Conservation (phyloP, 2,797 vertebrate species). For the Melanotaenia nigrans region DNA sequence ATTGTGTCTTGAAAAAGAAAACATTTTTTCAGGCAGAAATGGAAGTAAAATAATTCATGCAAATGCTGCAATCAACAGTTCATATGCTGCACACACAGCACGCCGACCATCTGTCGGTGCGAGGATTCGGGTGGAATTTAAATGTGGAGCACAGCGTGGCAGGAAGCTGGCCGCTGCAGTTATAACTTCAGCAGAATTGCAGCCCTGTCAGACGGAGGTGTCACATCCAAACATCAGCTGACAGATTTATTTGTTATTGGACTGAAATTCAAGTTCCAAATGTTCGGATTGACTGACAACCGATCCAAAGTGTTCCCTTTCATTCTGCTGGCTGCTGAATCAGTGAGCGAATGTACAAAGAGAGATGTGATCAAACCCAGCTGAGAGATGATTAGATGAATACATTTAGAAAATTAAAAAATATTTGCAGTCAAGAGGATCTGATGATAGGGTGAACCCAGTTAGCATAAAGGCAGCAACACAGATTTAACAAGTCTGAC, state of each 20-base stretch:
- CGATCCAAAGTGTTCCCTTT: background rate
- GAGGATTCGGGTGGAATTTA: conserved; percentile 35
- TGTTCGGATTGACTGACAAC: conserved; percentile 32
- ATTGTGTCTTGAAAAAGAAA: conserved; percentile 43
- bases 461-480: background rate
- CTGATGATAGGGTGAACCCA: too few species aligned
- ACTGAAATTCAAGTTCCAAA: conserved; percentile 8
- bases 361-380: too few species aligned
- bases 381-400: too few species aligned
- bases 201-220: conserved; percentile 20
- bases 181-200: conserved; percentile 29
- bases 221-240: conserved; percentile 30
- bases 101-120: conserved; percentile 62
- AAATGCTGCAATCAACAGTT: conserved; percentile 76
- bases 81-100: conserved; percentile 64
- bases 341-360: too few species aligned
- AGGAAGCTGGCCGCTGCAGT: conserved; percentile 28
- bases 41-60: conserved; percentile 74
- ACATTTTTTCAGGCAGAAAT: conserved; percentile 46
- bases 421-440: too few species aligned
- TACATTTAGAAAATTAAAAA: too few species aligned
- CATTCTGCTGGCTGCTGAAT: background rate
- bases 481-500: background rate
- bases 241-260: conserved; percentile 34
- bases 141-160: conserved; percentile 23